These are phyloP conservation scores for Siphamia tubifer DNA, from an alignment of 2,113 vertebrate species.

Conservation along the genomic window DNA sequence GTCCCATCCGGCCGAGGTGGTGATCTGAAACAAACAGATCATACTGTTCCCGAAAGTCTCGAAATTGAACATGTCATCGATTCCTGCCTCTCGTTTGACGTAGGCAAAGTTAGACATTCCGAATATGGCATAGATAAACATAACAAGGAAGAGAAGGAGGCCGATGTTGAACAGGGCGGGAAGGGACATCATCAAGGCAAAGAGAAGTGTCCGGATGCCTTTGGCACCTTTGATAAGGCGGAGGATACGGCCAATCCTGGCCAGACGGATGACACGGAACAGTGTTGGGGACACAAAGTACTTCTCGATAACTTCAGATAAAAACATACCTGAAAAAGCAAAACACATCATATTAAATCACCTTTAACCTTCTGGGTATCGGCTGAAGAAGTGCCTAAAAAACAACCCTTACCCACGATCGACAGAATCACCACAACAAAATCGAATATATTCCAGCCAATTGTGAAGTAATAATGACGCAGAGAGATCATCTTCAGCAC, in stretches of 20 bases:
- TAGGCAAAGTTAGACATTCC: slow-evolving; percentile 98
- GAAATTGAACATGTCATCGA: slow-evolving; percentile 97
- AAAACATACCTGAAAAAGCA: slow-evolving; percentile 87
- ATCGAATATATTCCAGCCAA: slow-evolving; percentile 98
- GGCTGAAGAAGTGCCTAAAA: background rate
- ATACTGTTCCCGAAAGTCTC: slow-evolving; percentile 96
- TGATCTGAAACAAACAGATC: slow-evolving; percentile 96
- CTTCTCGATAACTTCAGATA: slow-evolving; percentile 92
- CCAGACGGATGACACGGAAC: slow-evolving; percentile 93
- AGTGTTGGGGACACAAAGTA: slow-evolving; percentile 95
- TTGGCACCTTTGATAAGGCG: slow-evolving; percentile 97
- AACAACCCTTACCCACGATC: slow-evolving; percentile 89
- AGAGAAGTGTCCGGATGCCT: slow-evolving; percentile 95
- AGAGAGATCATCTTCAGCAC: slow-evolving; percentile 93
- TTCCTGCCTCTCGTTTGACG: slow-evolving; percentile 88
- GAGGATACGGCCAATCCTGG: slow-evolving; percentile 93
- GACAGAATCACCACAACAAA: slow-evolving; percentile 98
- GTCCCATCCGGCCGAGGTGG: slow-evolving; percentile 94
- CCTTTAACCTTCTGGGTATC: background rate
- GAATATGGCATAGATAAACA: slow-evolving; percentile 98
- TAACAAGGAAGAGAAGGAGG: slow-evolving; percentile 93
- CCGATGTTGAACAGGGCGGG: slow-evolving; percentile 97
- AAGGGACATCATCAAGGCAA: slow-evolving; percentile 97
- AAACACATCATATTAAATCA: background rate
- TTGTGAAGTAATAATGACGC: slow-evolving; percentile 95